These are phyloP conservation scores for Fringilla coelebs DNA, from an alignment of 2,797 vertebrate species.

Conservation along the genomic window DNA sequence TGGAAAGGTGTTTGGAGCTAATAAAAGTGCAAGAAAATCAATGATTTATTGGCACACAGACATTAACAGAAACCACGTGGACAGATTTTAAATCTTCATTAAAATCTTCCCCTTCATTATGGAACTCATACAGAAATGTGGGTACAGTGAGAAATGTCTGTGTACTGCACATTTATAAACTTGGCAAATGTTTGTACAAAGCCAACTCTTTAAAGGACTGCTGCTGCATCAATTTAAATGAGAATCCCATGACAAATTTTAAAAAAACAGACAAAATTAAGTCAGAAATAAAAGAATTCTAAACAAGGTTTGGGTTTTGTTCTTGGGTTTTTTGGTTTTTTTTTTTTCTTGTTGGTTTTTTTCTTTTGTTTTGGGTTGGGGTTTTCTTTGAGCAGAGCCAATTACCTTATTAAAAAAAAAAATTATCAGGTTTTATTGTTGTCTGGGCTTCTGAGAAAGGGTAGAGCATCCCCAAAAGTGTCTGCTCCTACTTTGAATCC, in stretches of 20 bases:
- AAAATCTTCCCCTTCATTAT: not conserved
- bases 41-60: not conserved
- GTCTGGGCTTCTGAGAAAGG: not conserved
- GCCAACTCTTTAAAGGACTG: not conserved
- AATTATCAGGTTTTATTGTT: not conserved
- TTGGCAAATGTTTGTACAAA: not conserved
- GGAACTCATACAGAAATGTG: not conserved
- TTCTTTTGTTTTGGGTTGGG: rapidly evolving
- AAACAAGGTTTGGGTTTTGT: not conserved
- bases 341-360: too few species aligned
- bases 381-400: not conserved
- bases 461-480: not conserved
- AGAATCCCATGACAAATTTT: not conserved
- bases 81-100: not conserved
- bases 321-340: not conserved
- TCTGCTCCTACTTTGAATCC: not conserved
- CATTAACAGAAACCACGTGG: not conserved
- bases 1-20: not conserved
- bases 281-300: not conserved
- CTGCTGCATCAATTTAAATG: not conserved
- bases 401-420: not conserved
- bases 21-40: not conserved
- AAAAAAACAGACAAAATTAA: not conserved
- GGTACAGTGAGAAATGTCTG: rapidly evolving
- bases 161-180: not conserved